Evolutionary conservation across 2,113 vertebrate genomes (phyloP), one percentile per base, ranked within the genome.

Genomic region (Diadophis punctatus): DNA sequence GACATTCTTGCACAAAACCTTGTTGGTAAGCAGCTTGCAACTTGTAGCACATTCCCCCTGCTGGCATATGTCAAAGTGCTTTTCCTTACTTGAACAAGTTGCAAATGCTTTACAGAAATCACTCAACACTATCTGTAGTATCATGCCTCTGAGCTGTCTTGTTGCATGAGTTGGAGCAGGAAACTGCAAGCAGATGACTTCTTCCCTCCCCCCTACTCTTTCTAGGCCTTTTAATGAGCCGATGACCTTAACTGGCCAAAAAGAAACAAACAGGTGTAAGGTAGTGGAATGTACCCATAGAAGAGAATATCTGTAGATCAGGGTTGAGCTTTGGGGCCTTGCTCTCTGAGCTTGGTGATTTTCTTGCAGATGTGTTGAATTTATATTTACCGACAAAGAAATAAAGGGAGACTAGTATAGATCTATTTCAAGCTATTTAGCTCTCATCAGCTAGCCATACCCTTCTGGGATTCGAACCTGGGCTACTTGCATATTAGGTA

Each of bases 1-100:
- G 25, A 58, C 49, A 34, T 91, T 94, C 84, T 30, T 20, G 90
- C 55, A 89, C 90, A 90, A 93, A 86, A 43, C 9, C 49, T 93
- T 94, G 84, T 52, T 48, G 27, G 3, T 8, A 20, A 88, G 63
- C 80, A 92, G 23, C 53, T 93, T 95, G 51, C 85, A 93, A 90
- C 46, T 56, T 89, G 85, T 63, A 94, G 30, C n/a, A 14, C 16
- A 34, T 39, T 34, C 23, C 91, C 88, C 91, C 52, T 85, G 89
- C 63, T 0, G 93, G 89, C 53, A 25, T 2, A 93, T 91, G 27
- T 39, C 60, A 34, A 92, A 60, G 6, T 20, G 16, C 51, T 22
- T 85, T 30, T 91, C 51, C 43, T 49, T 86, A 9, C 4, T 39
- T 1, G n/a, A 49, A 85, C 90, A 90, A 93, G 90, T 92, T 94